Evolutionary conservation across 2,113 vertebrate species (phyloP).

Genomic region (Argyrosomus japonicus): DNA sequence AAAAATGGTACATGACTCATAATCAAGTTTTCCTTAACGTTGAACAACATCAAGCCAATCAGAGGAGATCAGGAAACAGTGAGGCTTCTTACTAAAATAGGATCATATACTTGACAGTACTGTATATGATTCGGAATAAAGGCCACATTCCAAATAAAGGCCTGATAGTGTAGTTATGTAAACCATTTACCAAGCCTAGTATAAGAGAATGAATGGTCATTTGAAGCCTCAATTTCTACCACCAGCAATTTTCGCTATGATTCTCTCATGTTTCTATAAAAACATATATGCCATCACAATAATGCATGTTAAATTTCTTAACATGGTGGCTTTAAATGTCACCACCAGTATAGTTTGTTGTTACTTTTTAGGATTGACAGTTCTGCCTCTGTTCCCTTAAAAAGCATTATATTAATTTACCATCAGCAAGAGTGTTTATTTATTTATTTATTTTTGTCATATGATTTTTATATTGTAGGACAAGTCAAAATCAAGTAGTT

Average conservation of each 20-base stretch:
- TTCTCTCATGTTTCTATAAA: no score
- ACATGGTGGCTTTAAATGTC: neutral
- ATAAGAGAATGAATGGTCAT: neutral
- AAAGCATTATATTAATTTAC: no score
- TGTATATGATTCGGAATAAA: no score
- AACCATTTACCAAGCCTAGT: neutral
- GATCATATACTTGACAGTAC: neutral
- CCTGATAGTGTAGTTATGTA: no score
- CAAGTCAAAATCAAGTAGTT: no score
- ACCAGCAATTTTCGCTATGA: no score
- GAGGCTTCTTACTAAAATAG: neutral
- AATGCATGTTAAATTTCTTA: neutral
- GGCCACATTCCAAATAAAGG: neutral
- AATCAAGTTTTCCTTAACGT: neutral
- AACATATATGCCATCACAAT: no score
- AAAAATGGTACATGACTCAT: neutral
- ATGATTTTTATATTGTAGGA: no score
- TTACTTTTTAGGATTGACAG: no score
- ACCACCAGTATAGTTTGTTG: neutral
- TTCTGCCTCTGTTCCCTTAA: no score
- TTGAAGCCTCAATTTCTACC: neutral
- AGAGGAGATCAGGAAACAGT: neutral
- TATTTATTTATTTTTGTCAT: no score
- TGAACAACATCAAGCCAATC: neutral
- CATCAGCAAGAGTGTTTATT: no score